A percentile compares a stretch with the other conserved stretches of the same genome.
Conservation (phyloP, 2,797 vertebrate species). For the Clarias platycephalus region DNA sequence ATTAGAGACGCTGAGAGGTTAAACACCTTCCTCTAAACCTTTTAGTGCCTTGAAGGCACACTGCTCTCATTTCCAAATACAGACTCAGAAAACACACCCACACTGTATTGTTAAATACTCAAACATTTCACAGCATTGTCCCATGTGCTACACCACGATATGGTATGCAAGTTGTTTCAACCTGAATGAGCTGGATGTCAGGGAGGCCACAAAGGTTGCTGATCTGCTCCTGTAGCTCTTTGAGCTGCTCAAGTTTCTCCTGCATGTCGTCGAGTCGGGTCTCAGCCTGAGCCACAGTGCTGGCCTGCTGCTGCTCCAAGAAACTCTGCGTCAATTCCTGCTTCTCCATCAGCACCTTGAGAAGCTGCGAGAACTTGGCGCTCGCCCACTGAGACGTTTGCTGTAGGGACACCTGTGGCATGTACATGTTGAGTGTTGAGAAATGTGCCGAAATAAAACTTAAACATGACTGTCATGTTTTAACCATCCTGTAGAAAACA, state of each 20-base stretch:
- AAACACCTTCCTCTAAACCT: too few relatives aligned
- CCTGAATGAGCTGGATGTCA: constrained; percentile 74
- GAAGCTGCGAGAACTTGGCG: constrained; percentile 70
- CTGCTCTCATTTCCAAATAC: not conserved
- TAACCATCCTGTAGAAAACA: not conserved
- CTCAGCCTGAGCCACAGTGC: constrained; percentile 62
- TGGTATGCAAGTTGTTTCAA: constrained; percentile 33
- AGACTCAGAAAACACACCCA: not conserved
- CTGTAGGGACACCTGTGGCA: constrained; percentile 69
- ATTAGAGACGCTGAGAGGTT: not conserved
- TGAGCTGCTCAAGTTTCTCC: constrained; percentile 61
- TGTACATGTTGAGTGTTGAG: not conserved
- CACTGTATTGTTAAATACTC: not conserved
- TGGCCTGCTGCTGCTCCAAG: constrained; percentile 64
- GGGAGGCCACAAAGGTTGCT: constrained; percentile 59
- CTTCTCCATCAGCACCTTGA: constrained; percentile 72
- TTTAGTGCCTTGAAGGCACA: not conserved
- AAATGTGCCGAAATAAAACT: not conserved
- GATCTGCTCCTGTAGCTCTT: constrained; percentile 67
- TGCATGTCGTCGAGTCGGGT: constrained; percentile 61
- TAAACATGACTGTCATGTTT: not conserved
- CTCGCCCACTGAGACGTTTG: constrained; percentile 74
- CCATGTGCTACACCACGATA: not conserved
- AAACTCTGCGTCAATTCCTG: constrained; percentile 68
- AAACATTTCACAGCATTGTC: not conserved